Conservation (phyloP, 2,888 invertebrate species). For the Acholoe squamosa region DNA sequence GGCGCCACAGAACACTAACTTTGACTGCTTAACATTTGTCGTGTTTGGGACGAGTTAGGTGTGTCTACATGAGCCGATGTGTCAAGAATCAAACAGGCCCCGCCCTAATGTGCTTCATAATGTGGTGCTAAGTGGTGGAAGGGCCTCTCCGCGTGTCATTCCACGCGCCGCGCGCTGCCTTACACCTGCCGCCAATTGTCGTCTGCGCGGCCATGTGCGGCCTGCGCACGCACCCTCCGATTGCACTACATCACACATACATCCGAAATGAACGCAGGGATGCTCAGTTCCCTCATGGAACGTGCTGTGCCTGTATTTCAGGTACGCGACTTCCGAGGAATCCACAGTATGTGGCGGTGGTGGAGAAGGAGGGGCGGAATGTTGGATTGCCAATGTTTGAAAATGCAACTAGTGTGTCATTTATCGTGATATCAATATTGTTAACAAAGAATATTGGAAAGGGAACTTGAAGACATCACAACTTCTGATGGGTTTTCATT, state of each 20-base stretch:
- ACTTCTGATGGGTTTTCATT: no score
- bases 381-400: no score
- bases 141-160: slow-evolving; percentile 8
- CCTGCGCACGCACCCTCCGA: not conserved
- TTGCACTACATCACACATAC: not conserved
- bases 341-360: no score
- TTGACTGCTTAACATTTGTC: slow-evolving; percentile 28
- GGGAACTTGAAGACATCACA: no score
- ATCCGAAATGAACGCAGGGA: not conserved
- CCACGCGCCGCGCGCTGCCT: not conserved
- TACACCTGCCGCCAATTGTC: slow-evolving; percentile 32
- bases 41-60: not conserved
- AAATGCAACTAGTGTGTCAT: no score
- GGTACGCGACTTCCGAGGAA: not conserved
- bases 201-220: not conserved
- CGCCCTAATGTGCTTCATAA: slow-evolving; percentile 38
- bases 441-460: no score
- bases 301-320: not conserved
- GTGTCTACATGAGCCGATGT: slow-evolving; percentile 38
- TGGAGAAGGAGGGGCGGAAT: no score
- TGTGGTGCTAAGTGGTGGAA: slow-evolving; percentile 15
- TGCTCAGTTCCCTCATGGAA: not conserved
- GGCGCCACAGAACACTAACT: not conserved
- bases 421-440: no score
- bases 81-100: slow-evolving; percentile 38